Percentiles rank a stretch among this genome's conserved stretches.
Conservation (phyloP, 2,797 vertebrate genomes). For the Steatocranus sp. region DNA sequence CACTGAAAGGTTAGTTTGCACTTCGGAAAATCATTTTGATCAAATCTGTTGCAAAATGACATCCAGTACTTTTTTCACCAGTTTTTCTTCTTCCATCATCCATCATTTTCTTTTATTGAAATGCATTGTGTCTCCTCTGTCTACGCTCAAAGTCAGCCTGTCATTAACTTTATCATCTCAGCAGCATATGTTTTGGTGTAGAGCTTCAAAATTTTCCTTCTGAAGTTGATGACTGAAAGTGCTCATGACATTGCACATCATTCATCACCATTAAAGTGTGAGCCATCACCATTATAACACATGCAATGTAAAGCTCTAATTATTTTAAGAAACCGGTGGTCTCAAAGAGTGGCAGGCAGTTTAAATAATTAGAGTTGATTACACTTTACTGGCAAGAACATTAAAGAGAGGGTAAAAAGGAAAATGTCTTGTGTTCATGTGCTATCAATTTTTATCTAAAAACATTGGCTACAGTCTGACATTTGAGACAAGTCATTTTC, state of each 20-base stretch:
- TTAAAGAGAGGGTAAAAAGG: slow-evolving; percentile 40
- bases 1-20: background rate
- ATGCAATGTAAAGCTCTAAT: slow-evolving; percentile 48
- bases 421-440: slow-evolving; percentile 45
- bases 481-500: slow-evolving; percentile 71
- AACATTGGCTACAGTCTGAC: slow-evolving; percentile 58
- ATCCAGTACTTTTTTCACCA: fast-evolving
- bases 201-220: background rate
- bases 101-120: background rate
- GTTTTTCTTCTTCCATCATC: background rate
- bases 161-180: background rate
- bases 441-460: slow-evolving; percentile 63
- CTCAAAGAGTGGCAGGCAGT: slow-evolving; percentile 58
- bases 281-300: slow-evolving; percentile 26
- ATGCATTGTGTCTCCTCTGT: background rate
- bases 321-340: slow-evolving; percentile 49
- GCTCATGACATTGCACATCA: slow-evolving; percentile 13
- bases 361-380: slow-evolving; percentile 67
- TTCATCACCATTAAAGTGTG: slow-evolving; percentile 28
- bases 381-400: slow-evolving; percentile 50
- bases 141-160: background rate
- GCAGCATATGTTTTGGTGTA: background rate
- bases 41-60: background rate
- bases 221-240: background rate
- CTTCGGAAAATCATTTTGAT: background rate